A percentile compares a stretch with the other conserved stretches of the same genome.
Conservation (phyloP, 2,888 invertebrate species). For the Acanthosoma haemorrhoidale region DNA sequence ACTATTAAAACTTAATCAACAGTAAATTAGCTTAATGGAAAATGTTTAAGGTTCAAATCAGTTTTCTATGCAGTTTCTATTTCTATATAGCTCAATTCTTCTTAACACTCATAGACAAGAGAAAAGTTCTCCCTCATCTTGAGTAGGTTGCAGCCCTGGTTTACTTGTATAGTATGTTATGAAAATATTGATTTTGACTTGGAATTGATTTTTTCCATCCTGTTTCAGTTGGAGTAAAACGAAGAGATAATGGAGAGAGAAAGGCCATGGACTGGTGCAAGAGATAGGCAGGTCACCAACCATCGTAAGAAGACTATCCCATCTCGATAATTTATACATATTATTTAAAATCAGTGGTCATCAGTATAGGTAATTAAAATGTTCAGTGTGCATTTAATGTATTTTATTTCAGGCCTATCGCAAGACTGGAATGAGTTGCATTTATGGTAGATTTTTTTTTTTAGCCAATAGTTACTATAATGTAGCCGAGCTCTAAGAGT, state of each 20-base stretch:
- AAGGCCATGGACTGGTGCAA: constrained; percentile 19
- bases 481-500: background rate
- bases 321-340: background rate
- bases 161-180: no score
- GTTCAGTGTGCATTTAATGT: background rate
- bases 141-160: no score
- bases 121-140: no score
- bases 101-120: no score
- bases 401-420: constrained; percentile 20
- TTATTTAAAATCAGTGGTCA: background rate
- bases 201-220: no score
- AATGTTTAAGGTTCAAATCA: no score
- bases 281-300: constrained; percentile 18
- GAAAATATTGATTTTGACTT: no score
- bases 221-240: background rate
- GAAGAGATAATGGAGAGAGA: constrained; percentile 16
- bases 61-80: no score
- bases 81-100: no score
- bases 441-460: background rate
- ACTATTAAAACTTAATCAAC: no score
- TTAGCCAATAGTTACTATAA: background rate
- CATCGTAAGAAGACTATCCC: background rate
- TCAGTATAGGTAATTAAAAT: background rate
- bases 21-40: no score
- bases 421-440: constrained; percentile 23